Evolutionary conservation across 2,113 vertebrate genomes (phyloP).

Genomic region (Vimba vimba): DNA sequence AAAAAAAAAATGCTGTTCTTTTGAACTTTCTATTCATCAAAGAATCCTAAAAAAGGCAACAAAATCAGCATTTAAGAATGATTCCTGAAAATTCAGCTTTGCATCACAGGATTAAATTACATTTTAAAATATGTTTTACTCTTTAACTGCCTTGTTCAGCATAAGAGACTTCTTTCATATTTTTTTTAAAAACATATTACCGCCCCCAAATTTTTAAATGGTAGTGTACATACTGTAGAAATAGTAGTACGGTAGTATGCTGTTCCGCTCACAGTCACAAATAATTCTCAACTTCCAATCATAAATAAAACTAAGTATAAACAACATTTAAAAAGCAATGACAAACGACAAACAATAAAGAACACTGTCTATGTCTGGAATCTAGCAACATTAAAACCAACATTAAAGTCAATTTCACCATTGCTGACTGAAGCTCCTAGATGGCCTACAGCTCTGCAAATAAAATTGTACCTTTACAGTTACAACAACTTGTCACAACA

Average conservation of each 20-base stretch:
- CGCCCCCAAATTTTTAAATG: background rate
- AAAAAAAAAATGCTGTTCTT: too few species aligned
- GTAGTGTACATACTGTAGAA: conserved; percentile 3
- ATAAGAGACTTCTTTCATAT: background rate
- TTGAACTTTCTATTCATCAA: too few species aligned
- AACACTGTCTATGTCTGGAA: background rate
- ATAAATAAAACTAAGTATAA: conserved; percentile 16
- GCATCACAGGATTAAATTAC: too few species aligned
- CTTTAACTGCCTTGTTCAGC: background rate
- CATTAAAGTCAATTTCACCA: background rate
- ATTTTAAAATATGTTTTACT: too few species aligned
- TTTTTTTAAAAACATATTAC: background rate
- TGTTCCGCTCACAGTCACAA: background rate
- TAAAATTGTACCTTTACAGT: background rate
- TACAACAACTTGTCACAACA: background rate
- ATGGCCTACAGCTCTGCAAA: conserved; percentile 17
- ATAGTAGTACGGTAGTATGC: background rate
- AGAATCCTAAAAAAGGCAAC: too few species aligned
- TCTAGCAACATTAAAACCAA: conserved; percentile 8
- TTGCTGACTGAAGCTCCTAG: background rate
- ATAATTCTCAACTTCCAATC: background rate
- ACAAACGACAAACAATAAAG: background rate
- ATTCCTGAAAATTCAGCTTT: too few species aligned
- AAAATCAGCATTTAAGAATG: too few species aligned
- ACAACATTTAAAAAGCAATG: background rate